These are phyloP conservation scores for Meloidogyne floridensis DNA, from an alignment of 1,140 invertebrate species.

Conservation along the genomic window DNA sequence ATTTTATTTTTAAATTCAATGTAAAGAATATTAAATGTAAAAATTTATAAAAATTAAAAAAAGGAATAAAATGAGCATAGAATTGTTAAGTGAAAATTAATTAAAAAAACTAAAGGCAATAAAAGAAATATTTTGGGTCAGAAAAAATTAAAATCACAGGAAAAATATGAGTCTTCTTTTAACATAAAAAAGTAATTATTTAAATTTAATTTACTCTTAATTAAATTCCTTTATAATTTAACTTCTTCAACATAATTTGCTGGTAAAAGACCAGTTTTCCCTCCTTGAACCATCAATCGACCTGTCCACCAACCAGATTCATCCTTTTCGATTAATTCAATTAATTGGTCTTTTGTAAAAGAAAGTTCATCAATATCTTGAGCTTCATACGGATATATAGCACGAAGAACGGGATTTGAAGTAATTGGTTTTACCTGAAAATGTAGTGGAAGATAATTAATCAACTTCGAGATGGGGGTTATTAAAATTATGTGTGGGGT, in stretches of 20 bases:
- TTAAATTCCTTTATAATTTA: not conserved
- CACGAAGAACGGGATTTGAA: slow-evolving; percentile 71
- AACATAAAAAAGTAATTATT: not conserved
- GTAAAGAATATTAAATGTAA: no score
- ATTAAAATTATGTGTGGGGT: no score
- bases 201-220: not conserved
- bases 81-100: not conserved
- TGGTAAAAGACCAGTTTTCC: slow-evolving; percentile 74
- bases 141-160: not conserved
- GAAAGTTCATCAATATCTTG: slow-evolving; percentile 75
- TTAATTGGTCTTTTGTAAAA: slow-evolving; percentile 73
- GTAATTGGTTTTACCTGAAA: slow-evolving; percentile 62
- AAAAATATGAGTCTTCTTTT: not conserved
- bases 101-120: not conserved
- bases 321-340: slow-evolving; percentile 75
- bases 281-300: slow-evolving; percentile 66
- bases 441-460: no score
- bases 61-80: no score
- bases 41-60: no score
- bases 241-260: slow-evolving; percentile 74
- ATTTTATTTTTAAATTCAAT: no score
- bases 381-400: slow-evolving; percentile 74
- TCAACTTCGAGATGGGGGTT: no score
- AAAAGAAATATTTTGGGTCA: not conserved
- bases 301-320: slow-evolving; percentile 76